Base-by-base conservation (phyloP, 2,797 vertebrate genomes). In the Tragopan temminckii region DNA sequence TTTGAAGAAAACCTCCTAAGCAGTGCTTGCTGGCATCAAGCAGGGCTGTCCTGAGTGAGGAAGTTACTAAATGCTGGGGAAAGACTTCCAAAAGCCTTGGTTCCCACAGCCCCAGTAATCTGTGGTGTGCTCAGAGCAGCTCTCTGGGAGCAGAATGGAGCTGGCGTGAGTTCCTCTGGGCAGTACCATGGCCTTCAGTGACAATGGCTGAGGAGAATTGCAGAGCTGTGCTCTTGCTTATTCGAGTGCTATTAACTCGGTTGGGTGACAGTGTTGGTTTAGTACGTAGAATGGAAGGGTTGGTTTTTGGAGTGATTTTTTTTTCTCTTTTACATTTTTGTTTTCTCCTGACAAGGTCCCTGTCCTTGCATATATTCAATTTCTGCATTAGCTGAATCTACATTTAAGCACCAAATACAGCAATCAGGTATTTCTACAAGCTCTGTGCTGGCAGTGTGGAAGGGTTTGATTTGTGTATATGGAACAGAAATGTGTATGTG, bases 111-210 rank as follows among this genome's bases (percentile, higher is more conserved):
- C 81, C 43, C 1, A 1, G n/a, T 14, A 23, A 35, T 77, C 33
- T 1, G 0, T 13, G 25, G 19, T 1, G 3, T 40, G 23, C 11
- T 9, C 0, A 0, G 71, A 80, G 57, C 42, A 3, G 0, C 69
- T 81, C 2, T 0, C 46, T 1, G 4, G 27, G 38, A 74, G 45
- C 43, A 93, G 76, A 78, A 62, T 13, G 45, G 38, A 59, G 5
- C 21, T 93, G 83, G 66, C 77, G 81, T 43, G 31, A 67, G 78
- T 23, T 77, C 74, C 46, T 91, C 43, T 14, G 40, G 31, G 20
- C 40, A 68, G 59, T 45, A 61, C 75, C 11, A 1, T 12, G 45
- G 33, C 48, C 48, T 93, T 68, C 21, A 36, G 46, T 67, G 67
- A 43, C 50, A 42, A 0, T 42, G 42, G 29, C 58, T 6, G 5